These are phyloP conservation scores for Pollimyrus isidori DNA, from an alignment of 2,113 vertebrate species.

Conservation along the genomic window DNA sequence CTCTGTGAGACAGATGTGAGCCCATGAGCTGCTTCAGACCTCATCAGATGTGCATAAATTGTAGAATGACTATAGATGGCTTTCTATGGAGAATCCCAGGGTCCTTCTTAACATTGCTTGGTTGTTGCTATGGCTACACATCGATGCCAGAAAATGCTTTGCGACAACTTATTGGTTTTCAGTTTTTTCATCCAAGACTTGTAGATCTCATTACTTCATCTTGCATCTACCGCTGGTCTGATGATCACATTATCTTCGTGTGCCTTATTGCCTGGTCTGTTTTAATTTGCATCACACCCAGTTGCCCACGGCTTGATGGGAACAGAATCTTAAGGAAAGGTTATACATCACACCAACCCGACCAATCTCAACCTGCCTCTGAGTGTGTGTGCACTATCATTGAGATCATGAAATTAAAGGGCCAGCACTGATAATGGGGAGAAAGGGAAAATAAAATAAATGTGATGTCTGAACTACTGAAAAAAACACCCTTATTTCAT, in stretches of 20 bases:
- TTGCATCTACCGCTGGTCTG: background rate
- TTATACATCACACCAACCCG: background rate
- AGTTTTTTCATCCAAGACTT: background rate
- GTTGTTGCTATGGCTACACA: background rate
- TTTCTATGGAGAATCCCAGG: background rate
- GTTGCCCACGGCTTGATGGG: background rate
- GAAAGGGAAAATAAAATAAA: background rate
- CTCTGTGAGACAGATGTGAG: background rate
- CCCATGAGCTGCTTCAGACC: background rate
- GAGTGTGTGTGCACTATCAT: background rate
- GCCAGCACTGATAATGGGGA: background rate
- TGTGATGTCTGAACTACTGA: background rate
- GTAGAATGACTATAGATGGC: background rate
- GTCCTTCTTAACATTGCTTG: background rate
- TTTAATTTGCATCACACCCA: background rate
- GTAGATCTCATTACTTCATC: background rate
- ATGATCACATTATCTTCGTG: background rate
- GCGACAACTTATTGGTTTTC: background rate
- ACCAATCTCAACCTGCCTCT: background rate
- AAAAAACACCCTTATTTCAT: background rate
- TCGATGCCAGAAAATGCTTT: background rate
- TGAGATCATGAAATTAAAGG: background rate
- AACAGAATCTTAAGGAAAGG: background rate
- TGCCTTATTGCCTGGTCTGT: background rate
- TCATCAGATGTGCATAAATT: background rate